Conservation (phyloP, 2,888 invertebrate species). For the Dione vanillae region DNA sequence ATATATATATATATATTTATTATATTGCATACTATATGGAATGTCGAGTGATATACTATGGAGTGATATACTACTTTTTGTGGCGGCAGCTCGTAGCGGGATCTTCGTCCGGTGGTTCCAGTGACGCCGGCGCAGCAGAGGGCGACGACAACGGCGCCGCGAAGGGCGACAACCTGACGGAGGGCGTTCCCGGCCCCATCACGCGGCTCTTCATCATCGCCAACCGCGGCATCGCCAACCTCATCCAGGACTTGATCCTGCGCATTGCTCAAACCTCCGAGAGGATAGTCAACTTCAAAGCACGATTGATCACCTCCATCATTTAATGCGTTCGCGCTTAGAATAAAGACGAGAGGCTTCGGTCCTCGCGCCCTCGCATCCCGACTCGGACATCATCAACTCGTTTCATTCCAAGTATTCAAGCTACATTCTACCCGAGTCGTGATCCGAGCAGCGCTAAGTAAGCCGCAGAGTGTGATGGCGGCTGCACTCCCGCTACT, state of each 20-base stretch:
- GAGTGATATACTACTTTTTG: no score
- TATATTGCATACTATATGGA: no score
- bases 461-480: conserved; percentile 39
- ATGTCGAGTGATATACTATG: no score
- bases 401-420: not conserved
- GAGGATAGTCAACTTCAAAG: conserved; percentile 96
- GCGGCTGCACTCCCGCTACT: conserved; percentile 50
- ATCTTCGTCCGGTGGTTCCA: conserved; percentile 82
- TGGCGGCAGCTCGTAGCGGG: conserved; percentile 90
- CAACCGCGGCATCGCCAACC: conserved; percentile 93
- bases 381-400: conserved; percentile 31
- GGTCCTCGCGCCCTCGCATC: conserved; percentile 39
- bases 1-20: no score
- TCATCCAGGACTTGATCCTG: conserved; percentile 94
- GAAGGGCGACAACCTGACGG: conserved; percentile 88
- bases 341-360: conserved; percentile 59
- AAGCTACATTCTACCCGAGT: conserved; percentile 28
- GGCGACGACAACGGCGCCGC: conserved; percentile 83
- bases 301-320: conserved; percentile 94
- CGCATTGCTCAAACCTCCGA: conserved; percentile 95
- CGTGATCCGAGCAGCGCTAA: conserved; percentile 35
- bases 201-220: conserved; percentile 94
- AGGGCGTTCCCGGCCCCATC: conserved; percentile 94
- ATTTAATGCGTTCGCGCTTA: conserved; percentile 86
- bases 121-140: conserved; percentile 77